Evolutionary conservation across 2,797 vertebrate genomes (phyloP), one percentile per base, ranked within the genome.

Genomic region (Nasua narica): DNA sequence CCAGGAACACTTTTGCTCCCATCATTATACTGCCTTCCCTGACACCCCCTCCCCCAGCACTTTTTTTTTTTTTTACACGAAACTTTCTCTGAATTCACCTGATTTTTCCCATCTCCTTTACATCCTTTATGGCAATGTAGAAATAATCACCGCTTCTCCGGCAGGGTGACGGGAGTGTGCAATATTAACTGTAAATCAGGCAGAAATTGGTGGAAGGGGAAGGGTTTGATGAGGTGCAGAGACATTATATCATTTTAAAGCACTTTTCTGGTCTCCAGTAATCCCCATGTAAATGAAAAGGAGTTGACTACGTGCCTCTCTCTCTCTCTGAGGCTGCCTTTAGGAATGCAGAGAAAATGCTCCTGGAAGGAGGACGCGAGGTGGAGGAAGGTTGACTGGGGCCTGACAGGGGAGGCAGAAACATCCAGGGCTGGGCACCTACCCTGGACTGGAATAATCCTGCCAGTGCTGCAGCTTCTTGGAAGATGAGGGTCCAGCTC

Each of bases 211-310:
- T 98, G 96, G 98, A 98, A 98, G 98, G 97, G 96, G 98, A 98
- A 98, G 98, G 97, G 98, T 98, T 98, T 98, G 98, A 98, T 98
- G 98, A 98, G 98, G 98, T 98, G 97, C 98, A 98, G 98, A 98
- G 98, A 98, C 98, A 98, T 98, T 98, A 98, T 98, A 98, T 98
- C 98, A 98, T 98, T 98, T 98, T 98, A 98, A 98, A 98, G 98
- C 97, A 98, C 98, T 98, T 98, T 98, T 96, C 98, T 98, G 98
- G 98, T 98, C 98, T 98, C 97, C 98, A 97, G 97, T 98, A 98
- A 98, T 98, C 98, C 98, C 98, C 98, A 98, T 98, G 98, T 98
- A 98, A 98, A 98, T 98, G 98, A 98, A 98, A 98, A 98, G 98
- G 98, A 98, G 97, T 78, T 78, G 76, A 97, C 95, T 70, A 97